Conservation (phyloP, 2,888 invertebrate species). For the Anagyrus pseudococci region DNA sequence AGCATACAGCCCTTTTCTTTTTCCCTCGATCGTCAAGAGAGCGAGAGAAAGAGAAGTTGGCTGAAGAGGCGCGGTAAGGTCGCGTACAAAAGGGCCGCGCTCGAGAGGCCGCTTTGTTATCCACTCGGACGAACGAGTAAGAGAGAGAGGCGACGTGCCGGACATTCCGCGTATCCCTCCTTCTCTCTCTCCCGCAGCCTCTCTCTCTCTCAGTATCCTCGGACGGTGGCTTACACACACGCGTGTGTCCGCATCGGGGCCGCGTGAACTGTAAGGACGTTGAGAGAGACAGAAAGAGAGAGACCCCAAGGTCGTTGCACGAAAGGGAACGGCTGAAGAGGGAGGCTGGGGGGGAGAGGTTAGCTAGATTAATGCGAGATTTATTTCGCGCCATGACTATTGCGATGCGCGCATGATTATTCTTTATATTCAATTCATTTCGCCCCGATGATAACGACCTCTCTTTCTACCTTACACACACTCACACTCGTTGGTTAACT, state of each 20-base stretch:
- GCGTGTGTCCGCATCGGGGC: conserved; percentile 4
- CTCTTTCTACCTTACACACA: too few relatives aligned
- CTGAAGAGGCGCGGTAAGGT: neutral
- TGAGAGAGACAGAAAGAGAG: too few relatives aligned
- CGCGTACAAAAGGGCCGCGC: neutral
- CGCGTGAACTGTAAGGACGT: conserved; percentile 18
- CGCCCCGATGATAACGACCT: too few relatives aligned
- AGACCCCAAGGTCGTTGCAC: conserved; percentile 33
- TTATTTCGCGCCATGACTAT: too few relatives aligned
- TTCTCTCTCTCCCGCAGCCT: neutral
- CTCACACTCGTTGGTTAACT: too few relatives aligned
- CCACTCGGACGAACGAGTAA: conserved; percentile 44
- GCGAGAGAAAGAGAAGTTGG: neutral
- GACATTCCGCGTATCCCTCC: conserved; percentile 50
- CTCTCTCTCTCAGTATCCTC: too few relatives aligned
- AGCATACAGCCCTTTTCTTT: neutral
- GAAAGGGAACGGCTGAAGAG: too few relatives aligned
- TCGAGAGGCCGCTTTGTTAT: neutral
- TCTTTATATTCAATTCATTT: too few relatives aligned
- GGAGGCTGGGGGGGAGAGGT: too few relatives aligned
- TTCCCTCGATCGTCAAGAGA: neutral
- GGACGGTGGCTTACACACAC: neutral
- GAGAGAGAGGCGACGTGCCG: conserved; percentile 58
- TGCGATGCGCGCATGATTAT: too few relatives aligned
- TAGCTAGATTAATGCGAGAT: too few relatives aligned